Evolutionary conservation across 2,797 vertebrate genomes (phyloP).

Genomic region (Miichthys miiuy): DNA sequence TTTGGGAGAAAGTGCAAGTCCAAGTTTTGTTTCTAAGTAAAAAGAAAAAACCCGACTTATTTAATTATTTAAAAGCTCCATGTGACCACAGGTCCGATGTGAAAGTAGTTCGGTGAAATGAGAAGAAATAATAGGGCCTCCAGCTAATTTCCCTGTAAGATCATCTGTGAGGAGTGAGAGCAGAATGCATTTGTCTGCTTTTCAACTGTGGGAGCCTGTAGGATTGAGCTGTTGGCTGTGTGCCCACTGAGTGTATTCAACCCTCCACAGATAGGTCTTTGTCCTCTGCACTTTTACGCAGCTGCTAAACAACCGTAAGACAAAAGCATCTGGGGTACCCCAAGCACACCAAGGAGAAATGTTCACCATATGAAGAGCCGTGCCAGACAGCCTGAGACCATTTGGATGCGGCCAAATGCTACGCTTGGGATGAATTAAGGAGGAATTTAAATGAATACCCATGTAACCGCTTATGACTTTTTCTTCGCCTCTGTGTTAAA

Average conservation of each 20-base stretch:
- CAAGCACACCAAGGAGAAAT: slow-evolving; percentile 82
- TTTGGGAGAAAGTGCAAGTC: not conserved
- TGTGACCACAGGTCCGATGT: slow-evolving; percentile 44
- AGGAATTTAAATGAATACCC: slow-evolving; percentile 64
- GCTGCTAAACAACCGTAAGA: slow-evolving; percentile 86
- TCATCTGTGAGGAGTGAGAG: slow-evolving; percentile 69
- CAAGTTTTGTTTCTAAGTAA: slow-evolving; percentile 4
- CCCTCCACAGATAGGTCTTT: slow-evolving; percentile 93
- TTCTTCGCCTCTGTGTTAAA: slow-evolving; percentile 12
- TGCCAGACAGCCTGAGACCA: slow-evolving; percentile 73
- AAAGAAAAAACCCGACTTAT: not conserved
- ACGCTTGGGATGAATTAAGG: slow-evolving; percentile 59
- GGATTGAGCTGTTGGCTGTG: slow-evolving; percentile 86
- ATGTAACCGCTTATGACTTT: slow-evolving; percentile 43
- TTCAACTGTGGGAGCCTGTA: slow-evolving; percentile 80
- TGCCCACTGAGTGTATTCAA: slow-evolving; percentile 90
- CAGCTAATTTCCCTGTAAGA: slow-evolving; percentile 64
- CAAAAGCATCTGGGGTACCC: slow-evolving; percentile 90
- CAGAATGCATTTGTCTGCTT: slow-evolving; percentile 75
- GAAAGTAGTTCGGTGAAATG: slow-evolving; percentile 48
- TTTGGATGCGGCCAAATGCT: slow-evolving; percentile 68
- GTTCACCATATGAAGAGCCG: slow-evolving; percentile 80
- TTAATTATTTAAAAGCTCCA: slow-evolving; percentile 16
- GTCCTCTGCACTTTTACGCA: slow-evolving; percentile 86
- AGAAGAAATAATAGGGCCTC: slow-evolving; percentile 47